A percentile compares a stretch with the other conserved stretches of the same genome.
Evolutionary conservation across 2,888 invertebrate genomes (phyloP).

Genomic region (Pristionchus exspectatus): DNA sequence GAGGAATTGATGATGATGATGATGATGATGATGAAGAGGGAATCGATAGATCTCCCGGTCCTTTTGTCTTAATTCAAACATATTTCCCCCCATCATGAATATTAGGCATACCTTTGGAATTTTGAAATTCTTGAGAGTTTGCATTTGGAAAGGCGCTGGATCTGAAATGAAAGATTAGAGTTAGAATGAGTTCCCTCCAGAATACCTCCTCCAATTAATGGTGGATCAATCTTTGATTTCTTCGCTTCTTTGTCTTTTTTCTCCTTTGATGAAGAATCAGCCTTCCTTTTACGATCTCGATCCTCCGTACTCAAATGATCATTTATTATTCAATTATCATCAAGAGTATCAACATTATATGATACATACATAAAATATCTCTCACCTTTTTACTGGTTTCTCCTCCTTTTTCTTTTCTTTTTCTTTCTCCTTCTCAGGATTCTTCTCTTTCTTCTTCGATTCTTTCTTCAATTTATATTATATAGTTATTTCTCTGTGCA

Average conservation of each 20-base stretch:
- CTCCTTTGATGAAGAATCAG: not conserved
- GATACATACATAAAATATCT: not conserved
- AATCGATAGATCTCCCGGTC: slow-evolving; percentile 29
- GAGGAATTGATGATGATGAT: not conserved
- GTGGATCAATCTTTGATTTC: slow-evolving; percentile 20
- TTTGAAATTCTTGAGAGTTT: slow-evolving; percentile 7
- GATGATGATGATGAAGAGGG: slow-evolving; percentile 5
- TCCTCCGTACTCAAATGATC: not conserved
- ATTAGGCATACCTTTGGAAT: slow-evolving; percentile 29
- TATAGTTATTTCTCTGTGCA: not conserved
- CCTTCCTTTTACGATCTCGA: not conserved
- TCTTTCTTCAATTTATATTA: not conserved
- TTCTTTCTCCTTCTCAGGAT: slow-evolving; percentile 33
- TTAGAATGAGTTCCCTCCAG: not conserved
- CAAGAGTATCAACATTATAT: not conserved
- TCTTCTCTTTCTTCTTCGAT: slow-evolving; percentile 29
- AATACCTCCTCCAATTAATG: slow-evolving; percentile 6
- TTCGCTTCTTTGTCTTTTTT: slow-evolving; percentile 30
- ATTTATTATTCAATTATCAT: not conserved
- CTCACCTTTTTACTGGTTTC: not conserved
- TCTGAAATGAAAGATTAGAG: not conserved
- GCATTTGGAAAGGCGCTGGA: not conserved
- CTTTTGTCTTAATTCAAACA: not conserved
- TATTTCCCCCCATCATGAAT: not conserved
- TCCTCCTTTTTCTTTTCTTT: slow-evolving; percentile 34